Conservation (phyloP, 2,113 vertebrate species). For the Epinephelus lanceolatus region DNA sequence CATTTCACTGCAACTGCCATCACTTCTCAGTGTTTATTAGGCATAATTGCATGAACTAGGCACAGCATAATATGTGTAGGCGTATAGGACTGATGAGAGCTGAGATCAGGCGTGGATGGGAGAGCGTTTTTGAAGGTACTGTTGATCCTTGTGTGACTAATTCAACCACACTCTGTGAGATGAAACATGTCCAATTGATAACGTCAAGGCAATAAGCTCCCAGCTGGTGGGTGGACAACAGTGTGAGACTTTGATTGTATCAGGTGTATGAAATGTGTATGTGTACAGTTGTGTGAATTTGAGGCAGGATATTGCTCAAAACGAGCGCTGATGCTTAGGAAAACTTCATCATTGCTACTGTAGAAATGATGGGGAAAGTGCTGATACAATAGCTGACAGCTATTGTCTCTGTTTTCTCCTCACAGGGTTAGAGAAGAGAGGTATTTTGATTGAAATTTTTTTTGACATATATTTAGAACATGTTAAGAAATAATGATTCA, state of each 20-base stretch:
- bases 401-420: neutral
- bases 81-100: conserved; percentile 26
- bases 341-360: neutral
- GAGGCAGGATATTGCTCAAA: neutral
- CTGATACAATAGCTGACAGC: neutral
- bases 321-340: neutral
- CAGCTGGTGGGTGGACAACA: conserved; percentile 61
- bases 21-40: neutral
- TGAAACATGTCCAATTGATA: conserved; percentile 63
- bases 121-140: conserved; percentile 22
- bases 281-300: conserved; percentile 13
- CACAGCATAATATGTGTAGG: conserved; percentile 3
- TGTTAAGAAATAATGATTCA: no score
- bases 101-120: conserved; percentile 16
- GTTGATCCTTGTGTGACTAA: conserved; percentile 54
- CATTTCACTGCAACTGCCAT: neutral
- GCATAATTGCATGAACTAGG: neutral
- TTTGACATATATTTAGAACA: no score
- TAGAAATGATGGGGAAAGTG: no score
- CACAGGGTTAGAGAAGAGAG: no score
- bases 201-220: conserved; percentile 52
- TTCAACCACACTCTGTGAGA: conserved; percentile 51
- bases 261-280: conserved; percentile 12
- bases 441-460: no score
- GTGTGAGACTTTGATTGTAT: conserved; percentile 34